phyloP scores from a whole-genome alignment of 2,113 vertebrate species.

The Struthio camelus region DNA sequence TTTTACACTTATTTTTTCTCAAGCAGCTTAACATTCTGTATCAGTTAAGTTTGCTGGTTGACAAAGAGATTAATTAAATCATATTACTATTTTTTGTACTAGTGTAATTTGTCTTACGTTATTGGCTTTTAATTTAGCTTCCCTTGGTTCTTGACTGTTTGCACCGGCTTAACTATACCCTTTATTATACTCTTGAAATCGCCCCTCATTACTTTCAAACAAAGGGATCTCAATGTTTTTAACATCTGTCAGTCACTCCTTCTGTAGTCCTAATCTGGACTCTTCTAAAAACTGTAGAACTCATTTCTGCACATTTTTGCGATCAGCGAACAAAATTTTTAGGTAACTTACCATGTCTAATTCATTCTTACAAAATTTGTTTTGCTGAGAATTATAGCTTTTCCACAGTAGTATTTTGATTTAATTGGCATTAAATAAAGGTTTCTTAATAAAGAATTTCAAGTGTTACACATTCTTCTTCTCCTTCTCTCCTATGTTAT shows the following conservation, averaged over 20 bases:
- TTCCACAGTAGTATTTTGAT: slow-evolving; percentile 31
- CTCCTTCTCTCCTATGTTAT: slow-evolving; percentile 54
- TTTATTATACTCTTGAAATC: not conserved
- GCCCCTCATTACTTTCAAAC: not conserved
- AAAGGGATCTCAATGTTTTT: not conserved
- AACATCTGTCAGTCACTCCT: not conserved
- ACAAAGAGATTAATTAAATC: not conserved
- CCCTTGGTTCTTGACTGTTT: not conserved
- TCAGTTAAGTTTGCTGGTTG: not conserved
- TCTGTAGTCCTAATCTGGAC: not conserved
- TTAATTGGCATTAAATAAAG: slow-evolving; percentile 10
- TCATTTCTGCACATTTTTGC: not conserved
- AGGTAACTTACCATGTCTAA: slow-evolving; percentile 13
- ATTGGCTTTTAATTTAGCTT: not conserved
- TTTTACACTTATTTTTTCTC: not conserved
- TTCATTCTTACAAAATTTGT: not conserved
- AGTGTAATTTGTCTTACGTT: not conserved
- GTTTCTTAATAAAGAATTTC: slow-evolving; percentile 46
- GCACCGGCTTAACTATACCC: not conserved
- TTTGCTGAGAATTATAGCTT: slow-evolving; percentile 17
- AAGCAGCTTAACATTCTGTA: not conserved
- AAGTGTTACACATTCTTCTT: slow-evolving; percentile 60
- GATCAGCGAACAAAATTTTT: slow-evolving; percentile 7
- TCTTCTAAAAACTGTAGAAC: not conserved
- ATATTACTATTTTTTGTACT: not conserved